phyloP scores from a whole-genome alignment of 2,888 invertebrate species.

The Leptinotarsa haldemani region DNA sequence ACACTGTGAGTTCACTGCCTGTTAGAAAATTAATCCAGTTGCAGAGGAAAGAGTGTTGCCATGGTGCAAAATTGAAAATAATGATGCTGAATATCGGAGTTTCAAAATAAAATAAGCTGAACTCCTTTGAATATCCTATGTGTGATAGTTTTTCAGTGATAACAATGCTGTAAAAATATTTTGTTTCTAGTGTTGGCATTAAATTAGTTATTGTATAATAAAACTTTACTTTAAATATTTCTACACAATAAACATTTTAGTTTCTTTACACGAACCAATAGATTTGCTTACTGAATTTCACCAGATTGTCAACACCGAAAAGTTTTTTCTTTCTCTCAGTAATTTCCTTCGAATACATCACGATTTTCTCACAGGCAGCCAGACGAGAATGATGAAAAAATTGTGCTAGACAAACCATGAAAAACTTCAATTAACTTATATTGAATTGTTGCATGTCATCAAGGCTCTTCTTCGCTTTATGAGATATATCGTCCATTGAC shows the following conservation, averaged over 20 bases:
- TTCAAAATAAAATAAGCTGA: no score
- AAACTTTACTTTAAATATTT: no score
- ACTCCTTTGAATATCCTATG: no score
- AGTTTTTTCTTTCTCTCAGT: not conserved
- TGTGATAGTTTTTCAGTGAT: no score
- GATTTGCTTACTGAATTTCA: no score
- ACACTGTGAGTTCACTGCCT: slow-evolving; percentile 3
- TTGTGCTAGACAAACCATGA: slow-evolving; percentile 30
- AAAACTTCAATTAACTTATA: slow-evolving; percentile 45
- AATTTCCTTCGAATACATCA: not conserved
- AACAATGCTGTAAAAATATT: no score
- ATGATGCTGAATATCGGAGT: no score
- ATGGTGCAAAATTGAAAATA: no score
- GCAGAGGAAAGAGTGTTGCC: not conserved
- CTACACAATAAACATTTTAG: no score
- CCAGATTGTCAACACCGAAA: not conserved
- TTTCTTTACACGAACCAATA: no score
- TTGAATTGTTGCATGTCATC: slow-evolving; percentile 74
- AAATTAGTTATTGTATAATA: no score
- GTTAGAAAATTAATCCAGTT: not conserved
- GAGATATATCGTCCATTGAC: slow-evolving; percentile 85
- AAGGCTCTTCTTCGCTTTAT: slow-evolving; percentile 78
- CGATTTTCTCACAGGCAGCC: slow-evolving; percentile 9
- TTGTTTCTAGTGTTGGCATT: no score
- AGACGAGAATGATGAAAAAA: slow-evolving; percentile 24